Evolutionary conservation across 2,888 invertebrate species (phyloP).

Genomic region (Papilio gigon): DNA sequence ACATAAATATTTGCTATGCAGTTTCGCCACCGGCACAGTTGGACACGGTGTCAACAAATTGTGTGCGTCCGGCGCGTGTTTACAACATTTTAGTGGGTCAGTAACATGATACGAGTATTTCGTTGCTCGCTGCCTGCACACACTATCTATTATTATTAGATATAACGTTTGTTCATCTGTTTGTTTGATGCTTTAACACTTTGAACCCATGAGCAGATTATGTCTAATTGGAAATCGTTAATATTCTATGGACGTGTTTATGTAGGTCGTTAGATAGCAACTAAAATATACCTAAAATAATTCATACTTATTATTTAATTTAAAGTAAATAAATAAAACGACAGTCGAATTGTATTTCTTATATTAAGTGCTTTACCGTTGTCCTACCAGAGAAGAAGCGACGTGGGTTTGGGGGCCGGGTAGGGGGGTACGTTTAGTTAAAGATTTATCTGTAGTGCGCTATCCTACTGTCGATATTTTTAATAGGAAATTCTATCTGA

Average conservation of each 20-base stretch:
- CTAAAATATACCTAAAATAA: neutral
- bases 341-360: too few relatives aligned
- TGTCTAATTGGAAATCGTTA: slow-evolving; percentile 7
- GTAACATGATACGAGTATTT: slow-evolving; percentile 27
- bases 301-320: neutral
- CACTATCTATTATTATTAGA: neutral
- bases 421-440: too few relatives aligned
- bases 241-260: slow-evolving; percentile 15
- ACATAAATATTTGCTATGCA: slow-evolving; percentile 1
- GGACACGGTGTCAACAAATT: neutral
- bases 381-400: too few relatives aligned
- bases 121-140: slow-evolving; percentile 8
- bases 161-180: slow-evolving; percentile 17
- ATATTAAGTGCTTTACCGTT: too few relatives aligned
- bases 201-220: slow-evolving; percentile 13
- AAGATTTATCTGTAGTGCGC: too few relatives aligned
- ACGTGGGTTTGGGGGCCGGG: too few relatives aligned
- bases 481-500: too few relatives aligned
- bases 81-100: slow-evolving; percentile 29
- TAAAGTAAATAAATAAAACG: too few relatives aligned
- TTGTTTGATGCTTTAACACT: slow-evolving; percentile 13
- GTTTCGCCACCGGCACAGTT: neutral
- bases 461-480: too few relatives aligned
- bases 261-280: slow-evolving; percentile 5
- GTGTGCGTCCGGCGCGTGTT: slow-evolving; percentile 26